A percentile compares a stretch with the other conserved stretches of the same genome.
Conservation (phyloP, 2,888 invertebrate genomes). For the Cynaeus angustus region DNA sequence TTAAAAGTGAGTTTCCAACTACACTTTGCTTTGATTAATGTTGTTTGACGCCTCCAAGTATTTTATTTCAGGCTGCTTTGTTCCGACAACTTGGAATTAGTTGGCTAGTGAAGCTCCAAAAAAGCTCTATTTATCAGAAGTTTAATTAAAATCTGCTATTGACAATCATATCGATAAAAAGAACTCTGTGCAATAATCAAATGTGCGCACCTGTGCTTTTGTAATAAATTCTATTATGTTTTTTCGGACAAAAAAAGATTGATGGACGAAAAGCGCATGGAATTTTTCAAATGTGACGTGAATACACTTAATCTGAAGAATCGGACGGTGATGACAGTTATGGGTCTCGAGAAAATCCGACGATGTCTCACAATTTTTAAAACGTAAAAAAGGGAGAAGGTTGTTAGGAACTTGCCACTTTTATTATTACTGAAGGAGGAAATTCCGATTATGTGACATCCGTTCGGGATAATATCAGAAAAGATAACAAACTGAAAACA, state of each 20-base stretch:
- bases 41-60: slow-evolving; percentile 32
- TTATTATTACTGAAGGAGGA: neutral
- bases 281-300: slow-evolving; percentile 14
- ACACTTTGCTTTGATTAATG: slow-evolving; percentile 31
- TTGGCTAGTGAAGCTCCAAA: slow-evolving; percentile 26
- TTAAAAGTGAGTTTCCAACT: slow-evolving; percentile 22
- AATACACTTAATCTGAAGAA: slow-evolving; percentile 4
- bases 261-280: slow-evolving; percentile 3
- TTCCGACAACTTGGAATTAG: slow-evolving; percentile 39
- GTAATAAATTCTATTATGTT: slow-evolving; percentile 10
- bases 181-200: slow-evolving; percentile 4
- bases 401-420: neutral
- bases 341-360: neutral
- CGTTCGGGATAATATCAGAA: neutral
- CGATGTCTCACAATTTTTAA: slow-evolving; percentile 1
- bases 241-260: slow-evolving; percentile 18
- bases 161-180: slow-evolving; percentile 29
- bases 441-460: slow-evolving; percentile 12
- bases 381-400: neutral
- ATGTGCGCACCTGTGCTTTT: slow-evolving; percentile 11
- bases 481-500: neutral
- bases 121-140: slow-evolving; percentile 32
- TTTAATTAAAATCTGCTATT: slow-evolving; percentile 28
- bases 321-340: neutral
- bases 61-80: slow-evolving; percentile 35